phyloP scores from a whole-genome alignment of 2,113 vertebrate genomes.

The Bucco capensis region DNA sequence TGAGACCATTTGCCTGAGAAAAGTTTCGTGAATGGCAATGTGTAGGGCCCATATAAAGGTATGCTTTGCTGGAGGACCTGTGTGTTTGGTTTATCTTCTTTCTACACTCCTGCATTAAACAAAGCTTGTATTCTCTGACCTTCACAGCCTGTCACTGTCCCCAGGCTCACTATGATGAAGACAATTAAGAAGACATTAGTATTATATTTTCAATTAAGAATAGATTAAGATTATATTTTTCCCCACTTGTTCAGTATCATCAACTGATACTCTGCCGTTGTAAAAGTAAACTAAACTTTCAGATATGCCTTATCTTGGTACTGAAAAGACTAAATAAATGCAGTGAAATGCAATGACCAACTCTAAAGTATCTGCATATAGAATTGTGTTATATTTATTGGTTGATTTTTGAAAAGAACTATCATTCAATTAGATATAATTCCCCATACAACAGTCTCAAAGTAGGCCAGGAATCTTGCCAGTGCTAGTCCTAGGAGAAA shows the following conservation, averaged over 20 bases:
- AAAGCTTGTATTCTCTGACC: background rate
- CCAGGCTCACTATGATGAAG: background rate
- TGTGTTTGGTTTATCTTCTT: background rate
- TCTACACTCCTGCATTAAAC: background rate
- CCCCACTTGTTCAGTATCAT: background rate
- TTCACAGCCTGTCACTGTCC: background rate
- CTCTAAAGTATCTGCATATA: background rate
- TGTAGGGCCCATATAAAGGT: background rate
- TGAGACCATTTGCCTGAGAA: background rate
- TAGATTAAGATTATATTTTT: background rate
- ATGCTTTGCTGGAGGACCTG: background rate
- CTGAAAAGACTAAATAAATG: background rate
- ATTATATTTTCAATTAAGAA: background rate
- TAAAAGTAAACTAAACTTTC: background rate
- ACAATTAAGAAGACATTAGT: background rate
- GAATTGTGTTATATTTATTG: background rate
- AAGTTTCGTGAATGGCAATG: background rate
- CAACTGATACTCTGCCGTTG: background rate
- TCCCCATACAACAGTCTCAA: background rate
- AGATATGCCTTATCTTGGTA: background rate
- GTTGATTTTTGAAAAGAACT: background rate
- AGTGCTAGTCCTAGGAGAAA: background rate
- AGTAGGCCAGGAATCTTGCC: background rate
- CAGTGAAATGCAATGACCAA: background rate
- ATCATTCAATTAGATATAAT: background rate